phyloP scores from a whole-genome alignment of 1,140 invertebrate species.

The Neodiprion virginianus region DNA sequence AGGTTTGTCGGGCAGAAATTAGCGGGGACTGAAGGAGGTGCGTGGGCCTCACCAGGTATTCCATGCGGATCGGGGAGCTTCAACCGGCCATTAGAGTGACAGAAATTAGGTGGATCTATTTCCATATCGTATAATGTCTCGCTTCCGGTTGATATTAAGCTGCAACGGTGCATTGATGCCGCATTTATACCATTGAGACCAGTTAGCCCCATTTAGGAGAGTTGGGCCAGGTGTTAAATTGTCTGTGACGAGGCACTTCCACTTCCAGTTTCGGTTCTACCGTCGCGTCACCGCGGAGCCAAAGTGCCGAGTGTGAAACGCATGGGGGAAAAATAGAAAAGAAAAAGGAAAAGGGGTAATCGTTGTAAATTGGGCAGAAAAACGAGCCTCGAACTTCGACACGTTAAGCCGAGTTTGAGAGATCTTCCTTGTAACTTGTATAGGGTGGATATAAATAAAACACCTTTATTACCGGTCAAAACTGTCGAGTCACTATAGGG shows the following conservation, averaged over 20 bases:
- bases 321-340: slow-evolving; percentile 4
- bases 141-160: slow-evolving; percentile 4
- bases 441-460: neutral
- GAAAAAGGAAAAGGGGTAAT: slow-evolving; percentile 23
- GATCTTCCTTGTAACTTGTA: too few relatives aligned
- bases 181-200: neutral
- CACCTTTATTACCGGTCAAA: neutral
- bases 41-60: neutral
- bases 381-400: slow-evolving; percentile 17
- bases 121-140: neutral
- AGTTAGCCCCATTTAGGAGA: neutral
- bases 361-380: slow-evolving; percentile 37
- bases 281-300: neutral
- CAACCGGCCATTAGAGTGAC: neutral
- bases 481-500: neutral
- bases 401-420: neutral
- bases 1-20: too few relatives aligned
- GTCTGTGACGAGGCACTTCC: slow-evolving; percentile 6
- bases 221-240: neutral
- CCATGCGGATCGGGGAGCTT: neutral
- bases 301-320: neutral
- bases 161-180: neutral
- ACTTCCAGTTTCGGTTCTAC: neutral
- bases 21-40: too few relatives aligned
- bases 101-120: neutral